Conservation (phyloP, 2,888 invertebrate species). For the Lepidonotus clava region DNA sequence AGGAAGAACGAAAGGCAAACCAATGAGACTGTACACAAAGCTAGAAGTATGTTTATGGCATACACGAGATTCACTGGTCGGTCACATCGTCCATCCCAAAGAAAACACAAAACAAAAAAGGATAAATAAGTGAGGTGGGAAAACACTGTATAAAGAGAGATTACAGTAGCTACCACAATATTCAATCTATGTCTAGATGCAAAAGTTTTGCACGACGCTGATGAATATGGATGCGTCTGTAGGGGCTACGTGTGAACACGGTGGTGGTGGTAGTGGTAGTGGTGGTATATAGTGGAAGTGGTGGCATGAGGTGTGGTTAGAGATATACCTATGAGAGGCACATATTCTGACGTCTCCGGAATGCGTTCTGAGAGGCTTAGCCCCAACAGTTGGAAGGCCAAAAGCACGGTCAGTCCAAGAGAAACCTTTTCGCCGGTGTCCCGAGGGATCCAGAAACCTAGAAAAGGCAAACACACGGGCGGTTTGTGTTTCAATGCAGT, state of each 20-base stretch:
- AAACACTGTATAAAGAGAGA: too few species aligned
- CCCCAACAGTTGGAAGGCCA: slow-evolving; percentile 84
- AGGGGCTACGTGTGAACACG: background rate
- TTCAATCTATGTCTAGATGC: slow-evolving; percentile 11
- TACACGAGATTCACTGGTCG: slow-evolving; percentile 3
- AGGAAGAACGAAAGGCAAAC: slow-evolving; percentile 22
- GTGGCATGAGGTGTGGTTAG: background rate
- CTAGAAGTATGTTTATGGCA: background rate
- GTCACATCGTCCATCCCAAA: slow-evolving; percentile 10
- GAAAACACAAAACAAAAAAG: slow-evolving; percentile 5
- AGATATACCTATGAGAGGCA: slow-evolving; percentile 82
- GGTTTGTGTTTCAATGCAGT: slow-evolving; percentile 16
- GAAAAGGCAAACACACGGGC: slow-evolving; percentile 44
- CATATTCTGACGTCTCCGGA: slow-evolving; percentile 83
- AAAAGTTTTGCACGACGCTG: background rate
- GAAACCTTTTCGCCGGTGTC: slow-evolving; percentile 83
- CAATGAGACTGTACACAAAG: slow-evolving; percentile 19
- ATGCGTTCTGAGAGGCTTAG: slow-evolving; percentile 83
- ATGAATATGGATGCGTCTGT: background rate
- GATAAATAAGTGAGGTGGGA: slow-evolving; percentile 18
- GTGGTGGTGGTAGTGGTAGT: background rate
- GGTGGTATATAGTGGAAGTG: background rate
- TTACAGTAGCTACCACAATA: slow-evolving; percentile 8
- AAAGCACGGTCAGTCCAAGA: slow-evolving; percentile 83
- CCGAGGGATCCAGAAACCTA: slow-evolving; percentile 82